phyloP scores from a whole-genome alignment of 2,888 invertebrate species.

The Mycalesis mineus region DNA sequence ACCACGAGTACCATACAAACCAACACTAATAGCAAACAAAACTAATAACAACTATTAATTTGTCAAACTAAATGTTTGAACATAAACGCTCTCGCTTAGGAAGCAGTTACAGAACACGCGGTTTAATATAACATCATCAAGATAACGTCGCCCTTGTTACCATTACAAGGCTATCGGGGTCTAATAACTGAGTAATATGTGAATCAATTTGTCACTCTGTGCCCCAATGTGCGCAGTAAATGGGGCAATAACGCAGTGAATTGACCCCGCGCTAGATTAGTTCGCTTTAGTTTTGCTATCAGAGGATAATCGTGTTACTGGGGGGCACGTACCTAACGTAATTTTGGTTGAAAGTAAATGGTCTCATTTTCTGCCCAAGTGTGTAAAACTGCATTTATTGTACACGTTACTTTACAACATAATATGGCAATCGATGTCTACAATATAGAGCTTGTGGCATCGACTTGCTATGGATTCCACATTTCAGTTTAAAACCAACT shows the following conservation, averaged over 20 bases:
- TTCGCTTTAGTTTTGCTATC: conserved; percentile 9
- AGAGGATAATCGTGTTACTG: background rate
- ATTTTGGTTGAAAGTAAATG: no score
- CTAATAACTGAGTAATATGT: conserved; percentile 34
- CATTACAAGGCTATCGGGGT: conserved; percentile 5
- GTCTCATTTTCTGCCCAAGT: no score
- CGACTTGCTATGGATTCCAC: no score
- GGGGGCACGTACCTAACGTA: no score
- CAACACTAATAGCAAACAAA: no score
- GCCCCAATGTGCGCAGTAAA: conserved; percentile 38
- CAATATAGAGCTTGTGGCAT: no score
- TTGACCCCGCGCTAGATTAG: conserved; percentile 31
- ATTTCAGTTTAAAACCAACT: no score
- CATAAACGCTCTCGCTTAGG: background rate
- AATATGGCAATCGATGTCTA: no score
- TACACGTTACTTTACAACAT: no score
- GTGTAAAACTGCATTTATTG: no score
- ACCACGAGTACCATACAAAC: no score
- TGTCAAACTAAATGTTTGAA: background rate
- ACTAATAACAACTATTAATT: background rate
- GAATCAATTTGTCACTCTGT: conserved; percentile 54
- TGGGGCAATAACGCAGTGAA: conserved; percentile 30
- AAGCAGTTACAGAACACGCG: background rate
- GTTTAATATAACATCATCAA: background rate
- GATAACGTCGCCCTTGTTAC: conserved; percentile 4